Conservation (phyloP, 2,797 vertebrate species). For the Labeo calbasu region DNA sequence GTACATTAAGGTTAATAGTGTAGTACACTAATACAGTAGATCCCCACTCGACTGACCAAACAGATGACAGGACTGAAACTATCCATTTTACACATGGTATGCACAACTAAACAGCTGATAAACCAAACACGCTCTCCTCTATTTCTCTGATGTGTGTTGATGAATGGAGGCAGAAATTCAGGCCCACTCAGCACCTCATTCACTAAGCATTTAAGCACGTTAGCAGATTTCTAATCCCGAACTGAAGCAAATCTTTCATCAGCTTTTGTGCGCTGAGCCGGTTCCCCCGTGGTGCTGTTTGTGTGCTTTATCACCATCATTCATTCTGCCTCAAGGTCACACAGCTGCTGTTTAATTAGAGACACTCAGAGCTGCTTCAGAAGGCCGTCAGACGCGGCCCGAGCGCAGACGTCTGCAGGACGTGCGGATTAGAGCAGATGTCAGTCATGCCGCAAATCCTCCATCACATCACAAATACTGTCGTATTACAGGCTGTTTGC, state of each 20-base stretch:
- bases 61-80: neutral
- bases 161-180: conserved; percentile 11
- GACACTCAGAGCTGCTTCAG: conserved; percentile 54
- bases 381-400: conserved; percentile 20
- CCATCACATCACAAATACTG: neutral
- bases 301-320: conserved; percentile 24
- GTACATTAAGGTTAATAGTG: neutral
- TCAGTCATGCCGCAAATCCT: conserved; percentile 37
- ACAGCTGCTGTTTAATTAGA: conserved; percentile 66
- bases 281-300: neutral
- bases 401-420: conserved; percentile 48
- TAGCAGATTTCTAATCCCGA: conserved; percentile 37
- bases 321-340: conserved; percentile 57
- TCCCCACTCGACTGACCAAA: neutral
- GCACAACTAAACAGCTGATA: neutral
- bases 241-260: conserved; percentile 16
- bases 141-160: conserved; percentile 4
- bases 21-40: neutral
- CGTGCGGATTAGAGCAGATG: conserved; percentile 52
- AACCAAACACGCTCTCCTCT: neutral
- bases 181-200: conserved; percentile 9
- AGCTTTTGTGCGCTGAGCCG: neutral
- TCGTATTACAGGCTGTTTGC: neutral
- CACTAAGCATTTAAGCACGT: conserved; percentile 26
- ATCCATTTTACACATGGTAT: neutral